Conservation (phyloP, 1,140 invertebrate genomes). For the Drosophila setifemur region DNA sequence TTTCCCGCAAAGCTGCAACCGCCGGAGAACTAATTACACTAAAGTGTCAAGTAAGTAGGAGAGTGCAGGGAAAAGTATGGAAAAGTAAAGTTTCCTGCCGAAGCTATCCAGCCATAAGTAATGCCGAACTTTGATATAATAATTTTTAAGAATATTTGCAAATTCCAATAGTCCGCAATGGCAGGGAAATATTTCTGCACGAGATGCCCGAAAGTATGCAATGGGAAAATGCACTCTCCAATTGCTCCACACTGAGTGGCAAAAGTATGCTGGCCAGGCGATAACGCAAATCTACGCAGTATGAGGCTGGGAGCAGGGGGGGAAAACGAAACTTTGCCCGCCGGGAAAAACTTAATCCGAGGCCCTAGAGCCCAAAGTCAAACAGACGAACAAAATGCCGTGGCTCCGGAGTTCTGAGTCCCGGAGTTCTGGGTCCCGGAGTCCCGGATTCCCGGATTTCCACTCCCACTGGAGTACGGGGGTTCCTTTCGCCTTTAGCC, state of each 20-base stretch:
- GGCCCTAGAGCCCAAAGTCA: conserved; percentile 65
- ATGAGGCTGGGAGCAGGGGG: neutral
- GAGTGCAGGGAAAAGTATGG: neutral
- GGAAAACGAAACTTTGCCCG: conserved; percentile 34
- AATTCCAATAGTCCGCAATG: conserved; percentile 34
- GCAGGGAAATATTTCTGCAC: conserved; percentile 42
- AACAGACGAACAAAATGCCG: conserved; percentile 69
- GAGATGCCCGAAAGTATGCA: conserved; percentile 69
- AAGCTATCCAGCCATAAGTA: conserved; percentile 35
- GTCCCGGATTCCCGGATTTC: neutral
- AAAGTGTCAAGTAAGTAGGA: conserved; percentile 34
- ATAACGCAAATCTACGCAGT: conserved; percentile 19
- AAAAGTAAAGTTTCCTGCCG: conserved; percentile 11
- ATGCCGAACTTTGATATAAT: conserved; percentile 53
- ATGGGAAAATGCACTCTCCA: conserved; percentile 44
- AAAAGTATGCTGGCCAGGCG: conserved; percentile 28
- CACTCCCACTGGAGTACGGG: neutral
- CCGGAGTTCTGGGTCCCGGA: neutral
- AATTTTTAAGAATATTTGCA: conserved; percentile 57
- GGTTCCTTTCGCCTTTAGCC: conserved; percentile 41
- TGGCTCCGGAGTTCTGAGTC: neutral
- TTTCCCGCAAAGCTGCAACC: conserved; percentile 18
- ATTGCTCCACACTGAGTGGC: conserved; percentile 22
- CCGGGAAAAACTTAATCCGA: conserved; percentile 71
- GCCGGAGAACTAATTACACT: conserved; percentile 38